Base-by-base conservation (phyloP, 2,797 vertebrate genomes). In the Acropternis orthonyx region DNA sequence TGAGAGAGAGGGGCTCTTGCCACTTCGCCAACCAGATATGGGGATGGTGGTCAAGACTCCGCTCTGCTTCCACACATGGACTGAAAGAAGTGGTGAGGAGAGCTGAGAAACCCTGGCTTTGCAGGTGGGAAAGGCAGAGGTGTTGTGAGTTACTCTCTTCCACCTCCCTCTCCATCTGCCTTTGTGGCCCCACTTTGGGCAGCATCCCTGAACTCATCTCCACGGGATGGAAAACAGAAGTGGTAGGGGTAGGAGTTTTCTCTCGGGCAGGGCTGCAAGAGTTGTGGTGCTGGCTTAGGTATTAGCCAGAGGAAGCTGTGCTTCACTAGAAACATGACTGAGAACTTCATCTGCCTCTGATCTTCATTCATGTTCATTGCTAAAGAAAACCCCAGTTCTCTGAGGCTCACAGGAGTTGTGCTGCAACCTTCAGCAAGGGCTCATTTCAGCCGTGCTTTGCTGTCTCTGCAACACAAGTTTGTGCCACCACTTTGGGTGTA, bases 11-110 rank as follows among this genome's bases (percentile, higher is more conserved):
- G 14, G 23, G 10, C 4, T 75, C 32, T 9, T 12, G 26, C 5
- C 3, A 4, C 13, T n/a, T 65, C 6, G 1, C 9, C 56, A 51
- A 37, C 6, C 4, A 5, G 36, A 41, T 21, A 12, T 10, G 34
- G 17, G 27, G 19, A 13, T 34, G 63, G 21, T 54, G 2, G 5
- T 19, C 1, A 1, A 65, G 58, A 13, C 11, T 69, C 1, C 27
- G 23, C 41, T 39, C 46, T 46, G 49, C n/a, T 68, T n/a, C 58
- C 46, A 26, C 51, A 59, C 10, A 1, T 4, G 22, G 44, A 21
- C 69, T 69, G 69, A 36, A 46, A 27, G 54, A 43, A 43, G 11
- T 3, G 6, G 16, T 46, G 27, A 66, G 59, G 46, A 0, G 10
- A 65, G 7, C 17, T 44, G 61, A 69, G 51, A 66, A 13, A 46